These are phyloP conservation scores for Glaucomys volans DNA, from an alignment of 2,113 vertebrate genomes.

Conservation along the genomic window DNA sequence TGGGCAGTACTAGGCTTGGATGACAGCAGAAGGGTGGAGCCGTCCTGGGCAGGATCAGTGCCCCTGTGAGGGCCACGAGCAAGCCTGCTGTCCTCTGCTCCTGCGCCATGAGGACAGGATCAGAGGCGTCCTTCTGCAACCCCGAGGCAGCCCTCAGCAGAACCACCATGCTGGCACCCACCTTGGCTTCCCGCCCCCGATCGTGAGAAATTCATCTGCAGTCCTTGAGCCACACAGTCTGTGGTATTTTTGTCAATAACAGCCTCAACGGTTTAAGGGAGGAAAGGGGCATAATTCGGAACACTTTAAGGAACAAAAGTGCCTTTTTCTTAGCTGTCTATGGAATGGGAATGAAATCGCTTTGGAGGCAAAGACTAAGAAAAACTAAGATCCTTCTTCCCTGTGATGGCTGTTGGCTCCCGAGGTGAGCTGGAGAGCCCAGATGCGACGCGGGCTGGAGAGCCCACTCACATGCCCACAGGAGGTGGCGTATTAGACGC, in stretches of 20 bases:
- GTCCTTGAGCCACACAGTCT: neutral
- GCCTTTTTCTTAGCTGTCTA: neutral
- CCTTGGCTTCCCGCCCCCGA: neutral
- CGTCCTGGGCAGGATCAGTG: neutral
- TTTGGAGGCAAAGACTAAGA: neutral
- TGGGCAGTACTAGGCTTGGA: neutral
- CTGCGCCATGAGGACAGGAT: neutral
- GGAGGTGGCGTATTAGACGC: neutral
- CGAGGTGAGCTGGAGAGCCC: neutral
- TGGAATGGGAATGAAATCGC: constrained; percentile 9
- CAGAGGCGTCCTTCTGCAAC: neutral
- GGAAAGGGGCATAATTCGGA: neutral
- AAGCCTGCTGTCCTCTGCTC: neutral
- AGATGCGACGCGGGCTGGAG: neutral
- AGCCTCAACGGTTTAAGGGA: neutral
- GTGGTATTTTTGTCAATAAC: neutral
- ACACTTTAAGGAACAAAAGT: neutral
- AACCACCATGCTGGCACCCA: neutral
- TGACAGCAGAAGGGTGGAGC: neutral
- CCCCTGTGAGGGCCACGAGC: neutral
- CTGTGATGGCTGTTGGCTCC: neutral
- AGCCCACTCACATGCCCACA: neutral
- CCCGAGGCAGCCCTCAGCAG: neutral
- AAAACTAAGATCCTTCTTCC: neutral
- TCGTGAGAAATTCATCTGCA: neutral